Evolutionary conservation across 1,140 invertebrate species (phyloP), one percentile per base, ranked within the genome.

Genomic region (Venustaconcha ellipsiformis): DNA sequence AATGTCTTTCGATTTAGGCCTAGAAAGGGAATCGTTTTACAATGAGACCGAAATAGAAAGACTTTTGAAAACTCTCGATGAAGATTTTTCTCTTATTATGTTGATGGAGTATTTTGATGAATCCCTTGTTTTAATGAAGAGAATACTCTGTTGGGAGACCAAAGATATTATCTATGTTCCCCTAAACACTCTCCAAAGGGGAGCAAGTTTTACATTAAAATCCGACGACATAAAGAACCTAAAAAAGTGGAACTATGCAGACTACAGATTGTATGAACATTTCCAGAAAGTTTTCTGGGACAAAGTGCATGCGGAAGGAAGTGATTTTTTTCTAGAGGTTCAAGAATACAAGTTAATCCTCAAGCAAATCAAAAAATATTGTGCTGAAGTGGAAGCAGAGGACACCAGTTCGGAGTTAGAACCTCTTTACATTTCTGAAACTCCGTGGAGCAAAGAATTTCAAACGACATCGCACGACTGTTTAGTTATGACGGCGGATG

Each of bases 71-170:
- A 63, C 84, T 48, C 56, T 88, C 30, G 79, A 81, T 60, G 60
- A 67, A 66, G 86, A 87, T 23, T 87, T 86, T 72, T 14, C 58
- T 1, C 70, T 87, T 11, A 80, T 88, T 1, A 82, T 88, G 81
- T 74, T 88, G 14, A 82, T 84, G 77, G 86, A 88, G 67, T 75
- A 82, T 68, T 86, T 88, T 59, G 80, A 84, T 58, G 87, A 88
- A 76, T 88, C 86, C 1, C 70, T 88, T 0, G 76, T 88, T 1
- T 70, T 88, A 13, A 63, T 88, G 23, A 82, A 80, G 56, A 76
- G 83, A 55, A 64, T 70, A 30, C 69, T 88, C 60, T 87, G 87
- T 74, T 88, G 87, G 87, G 74, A 78, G 8, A 66, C 82, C 1
- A 80, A 85, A 76, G 87, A 88, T 64, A 83, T 88, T 48, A 57